Evolutionary conservation across 2,888 invertebrate genomes (phyloP), one percentile per base, ranked within the genome.

Genomic region (Drosophila mimica): DNA sequence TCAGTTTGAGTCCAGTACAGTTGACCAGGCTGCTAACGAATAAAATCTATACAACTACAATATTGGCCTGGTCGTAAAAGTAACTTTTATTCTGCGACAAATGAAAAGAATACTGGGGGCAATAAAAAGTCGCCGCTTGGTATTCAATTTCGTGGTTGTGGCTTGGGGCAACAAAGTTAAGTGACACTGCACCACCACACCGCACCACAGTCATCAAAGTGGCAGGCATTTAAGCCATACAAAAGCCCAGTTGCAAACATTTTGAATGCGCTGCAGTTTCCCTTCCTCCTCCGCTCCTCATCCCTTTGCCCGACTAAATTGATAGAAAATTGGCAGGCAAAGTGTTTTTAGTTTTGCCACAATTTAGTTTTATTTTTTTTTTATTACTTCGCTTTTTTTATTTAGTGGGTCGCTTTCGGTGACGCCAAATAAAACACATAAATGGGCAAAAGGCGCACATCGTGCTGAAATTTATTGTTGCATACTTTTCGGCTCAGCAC

Each of bases 401-500:
- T 59, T 54, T 34, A 49, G 17, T 61, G 51, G 58, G 57, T 48
- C 46, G 60, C 15, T 25, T 40, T 34, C 11, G 51, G n/a, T 31
- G 28, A 40, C 25, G 4, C 13, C 28, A 83, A 78, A 65, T 52
- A 65, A 74, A 74, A 28, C 58, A 70, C 60, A 71, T 52, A 66
- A 69, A 79, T 74, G 57, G 65, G 59, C 51, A 49, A 71, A 70
- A 60, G 74, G 68, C 71, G 70, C 52, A 63, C 74, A 62, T 66
- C 80, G 81, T 64, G 59, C 56, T 36, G 34, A 76, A 82, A 90
- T 88, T 88, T 90, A 88, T 88, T 88, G 87, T 90, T 88, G 90
- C 82, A 90, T 88, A 83, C 87, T 90, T 90, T 88, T 90, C 80
- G 88, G 86, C 74, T 86, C 86, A 85, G 86, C 79, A 86, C 82